Evolutionary conservation across 2,113 vertebrate species (phyloP).

Genomic region (Arothron firmamentum): DNA sequence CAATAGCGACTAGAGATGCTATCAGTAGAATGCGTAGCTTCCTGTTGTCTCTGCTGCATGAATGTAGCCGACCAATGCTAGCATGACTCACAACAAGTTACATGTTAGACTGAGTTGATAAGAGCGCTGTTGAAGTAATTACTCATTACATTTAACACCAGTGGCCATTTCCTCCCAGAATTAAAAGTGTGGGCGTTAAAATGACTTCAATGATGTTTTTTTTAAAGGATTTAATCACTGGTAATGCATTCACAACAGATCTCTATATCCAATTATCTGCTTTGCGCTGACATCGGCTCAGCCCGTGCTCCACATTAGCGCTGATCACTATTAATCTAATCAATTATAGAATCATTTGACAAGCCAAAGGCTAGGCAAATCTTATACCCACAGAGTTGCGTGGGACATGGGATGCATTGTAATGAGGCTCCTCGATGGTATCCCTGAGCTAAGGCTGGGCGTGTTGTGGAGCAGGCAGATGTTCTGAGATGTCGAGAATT

Average conservation of each 20-base stretch:
- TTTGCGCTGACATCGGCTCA: conserved; percentile 44
- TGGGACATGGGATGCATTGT: conserved; percentile 57
- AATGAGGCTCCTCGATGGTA: conserved; percentile 62
- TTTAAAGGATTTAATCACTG: conserved; percentile 42
- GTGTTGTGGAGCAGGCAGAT: conserved; percentile 36
- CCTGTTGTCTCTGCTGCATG: no score
- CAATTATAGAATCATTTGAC: conserved; percentile 75
- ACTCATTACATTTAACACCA: no score
- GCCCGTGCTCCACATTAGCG: conserved; percentile 58
- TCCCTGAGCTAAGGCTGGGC: conserved; percentile 43
- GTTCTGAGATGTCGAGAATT: conserved; percentile 56
- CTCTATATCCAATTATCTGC: conserved; percentile 55
- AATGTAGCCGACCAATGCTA: no score
- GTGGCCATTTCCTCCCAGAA: neutral
- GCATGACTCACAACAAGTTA: no score
- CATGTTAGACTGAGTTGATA: no score
- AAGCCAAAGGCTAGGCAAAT: conserved; percentile 73
- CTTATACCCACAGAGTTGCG: conserved; percentile 60
- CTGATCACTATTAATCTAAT: conserved; percentile 77
- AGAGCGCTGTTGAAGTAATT: no score
- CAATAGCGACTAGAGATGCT: no score
- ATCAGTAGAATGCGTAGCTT: no score
- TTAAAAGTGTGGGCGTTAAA: conserved; percentile 1
- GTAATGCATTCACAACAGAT: conserved; percentile 48
- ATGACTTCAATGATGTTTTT: conserved; percentile 20